Base-by-base conservation (phyloP, 2,113 vertebrate species). In the Anolis sagrei region DNA sequence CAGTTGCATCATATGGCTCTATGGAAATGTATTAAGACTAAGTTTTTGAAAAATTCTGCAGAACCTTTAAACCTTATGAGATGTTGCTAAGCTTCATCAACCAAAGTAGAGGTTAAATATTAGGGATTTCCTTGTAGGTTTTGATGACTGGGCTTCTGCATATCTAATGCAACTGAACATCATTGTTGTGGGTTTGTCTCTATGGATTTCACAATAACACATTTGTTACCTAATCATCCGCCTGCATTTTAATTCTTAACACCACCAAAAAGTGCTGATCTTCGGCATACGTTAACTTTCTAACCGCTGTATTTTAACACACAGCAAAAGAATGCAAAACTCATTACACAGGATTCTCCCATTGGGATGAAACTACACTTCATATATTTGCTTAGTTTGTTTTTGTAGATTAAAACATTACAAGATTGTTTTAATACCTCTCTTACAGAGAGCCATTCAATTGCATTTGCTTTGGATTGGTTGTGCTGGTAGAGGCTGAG, bases 371-470 rank as follows among this genome's bases (percentile, higher is more conserved):
- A 75, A 68, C 73, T 78, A 21, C 83, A 2, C 18, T 87, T 49
- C 70, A 27, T 78, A 76, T 72, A 58, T 81, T 68, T 76, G 39
- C 79, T 21, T 76, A 16, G 39, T 76, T 81, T 69, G 48, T 27
- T 48, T 76, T 81, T 51, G 81, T 23, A 85, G 82, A 83, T 49
- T 78, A 73, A 73, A 82, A 82, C 36, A 79, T 76, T 75, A 11
- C 9, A 36, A 44, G 49, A 29, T 54, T 64, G 84, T 86, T 83
- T n/a, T 29, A 68, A 78, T 27, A 34, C 58, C 13, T 72, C 69
- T 44, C 16, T 68, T 8, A 29, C n/a, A 75, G 1, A 23, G 27
- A 2, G 54, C 76, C 14, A 87, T 61, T 84, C 29, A 74, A 82
- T 75, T 69, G 64, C 18, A 86, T 80, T 27, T 76, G 2, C 23